Percentiles rank a stretch among this genome's conserved stretches.
Conservation (phyloP, 2,797 vertebrate species). For the Myotis vivesi region DNA sequence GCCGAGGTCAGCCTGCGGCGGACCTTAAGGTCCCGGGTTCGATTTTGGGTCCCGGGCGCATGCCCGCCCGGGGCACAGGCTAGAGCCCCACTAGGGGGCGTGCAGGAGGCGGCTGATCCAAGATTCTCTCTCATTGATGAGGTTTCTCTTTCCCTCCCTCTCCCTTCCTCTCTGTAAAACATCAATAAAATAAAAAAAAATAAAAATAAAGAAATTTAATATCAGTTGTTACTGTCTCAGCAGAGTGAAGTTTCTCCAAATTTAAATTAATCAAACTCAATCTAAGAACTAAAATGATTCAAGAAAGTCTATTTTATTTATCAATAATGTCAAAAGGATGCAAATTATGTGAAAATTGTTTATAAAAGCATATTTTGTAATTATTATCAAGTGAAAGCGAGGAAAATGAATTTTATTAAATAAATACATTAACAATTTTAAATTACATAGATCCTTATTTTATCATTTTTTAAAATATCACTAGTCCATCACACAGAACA, state of each 20-base stretch:
- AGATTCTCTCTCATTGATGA: no score
- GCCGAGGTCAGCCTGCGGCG: no score
- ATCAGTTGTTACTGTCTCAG: background rate
- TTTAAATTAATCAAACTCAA: background rate
- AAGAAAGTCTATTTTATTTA: background rate
- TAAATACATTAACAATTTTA: background rate
- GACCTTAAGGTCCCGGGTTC: no score
- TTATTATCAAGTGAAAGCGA: background rate
- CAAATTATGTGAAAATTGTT: background rate
- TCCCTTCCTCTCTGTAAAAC: no score
- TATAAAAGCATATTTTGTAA: background rate
- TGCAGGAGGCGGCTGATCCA: no score
- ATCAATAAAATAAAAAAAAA: no score
- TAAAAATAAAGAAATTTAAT: background rate
- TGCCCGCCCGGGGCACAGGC: no score
- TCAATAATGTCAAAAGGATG: background rate
- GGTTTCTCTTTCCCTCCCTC: no score
- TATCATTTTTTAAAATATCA: background rate
- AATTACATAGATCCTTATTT: background rate
- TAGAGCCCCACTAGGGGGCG: no score
- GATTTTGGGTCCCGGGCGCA: no score
- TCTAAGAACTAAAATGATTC: background rate
- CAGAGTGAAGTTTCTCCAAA: background rate
- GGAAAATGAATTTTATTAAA: background rate
- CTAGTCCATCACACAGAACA: background rate